phyloP scores from a whole-genome alignment of 1,140 invertebrate species.

The Ceratina calcarata region DNA sequence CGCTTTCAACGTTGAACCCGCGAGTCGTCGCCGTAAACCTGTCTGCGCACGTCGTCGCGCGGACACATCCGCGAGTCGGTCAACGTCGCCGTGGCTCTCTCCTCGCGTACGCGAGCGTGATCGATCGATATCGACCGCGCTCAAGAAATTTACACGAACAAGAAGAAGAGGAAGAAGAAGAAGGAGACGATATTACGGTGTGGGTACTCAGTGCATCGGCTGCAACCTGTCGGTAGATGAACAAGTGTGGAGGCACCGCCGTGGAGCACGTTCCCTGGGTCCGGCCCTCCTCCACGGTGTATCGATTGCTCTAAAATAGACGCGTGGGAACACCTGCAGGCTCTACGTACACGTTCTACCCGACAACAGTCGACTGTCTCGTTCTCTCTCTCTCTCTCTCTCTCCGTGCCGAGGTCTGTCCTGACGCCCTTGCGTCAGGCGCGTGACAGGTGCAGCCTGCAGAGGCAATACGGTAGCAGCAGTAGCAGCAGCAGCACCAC shows the following conservation, averaged over 20 bases:
- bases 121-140: conserved; percentile 33
- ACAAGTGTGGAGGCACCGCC: conserved; percentile 32
- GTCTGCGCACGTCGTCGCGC: conserved; percentile 54
- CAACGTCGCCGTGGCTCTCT: conserved; percentile 63
- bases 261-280: conserved; percentile 54
- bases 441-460: conserved; percentile 64
- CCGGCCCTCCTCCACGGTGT: conserved; percentile 59
- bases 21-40: conserved; percentile 28
- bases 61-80: conserved; percentile 61
- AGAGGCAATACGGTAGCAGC: conserved; percentile 36
- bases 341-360: conserved; percentile 56
- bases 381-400: conserved; percentile 17
- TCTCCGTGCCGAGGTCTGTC: conserved; percentile 30
- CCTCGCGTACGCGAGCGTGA: conserved; percentile 1
- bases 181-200: background rate
- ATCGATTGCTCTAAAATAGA: conserved; percentile 74
- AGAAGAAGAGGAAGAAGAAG: background rate
- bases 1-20: conserved; percentile 27
- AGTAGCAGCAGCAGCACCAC: background rate
- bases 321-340: conserved; percentile 70
- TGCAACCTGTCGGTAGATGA: conserved; percentile 50
- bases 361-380: conserved; percentile 34
- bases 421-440: conserved; percentile 52
- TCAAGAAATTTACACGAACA: background rate
- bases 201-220: conserved; percentile 35